Conservation (phyloP, 2,888 invertebrate genomes). For the Erannis defoliaria region DNA sequence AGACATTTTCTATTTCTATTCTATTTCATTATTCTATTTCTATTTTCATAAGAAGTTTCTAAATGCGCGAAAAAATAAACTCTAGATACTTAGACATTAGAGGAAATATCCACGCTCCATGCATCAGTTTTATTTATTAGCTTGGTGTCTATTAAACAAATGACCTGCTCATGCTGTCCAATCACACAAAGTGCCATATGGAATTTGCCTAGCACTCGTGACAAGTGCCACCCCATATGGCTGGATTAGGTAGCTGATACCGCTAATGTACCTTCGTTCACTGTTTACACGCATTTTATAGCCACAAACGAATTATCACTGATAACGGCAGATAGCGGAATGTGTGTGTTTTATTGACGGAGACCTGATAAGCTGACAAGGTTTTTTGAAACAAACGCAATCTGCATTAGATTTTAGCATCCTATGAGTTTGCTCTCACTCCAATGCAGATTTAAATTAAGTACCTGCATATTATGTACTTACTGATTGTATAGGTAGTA, state of each 20-base stretch:
- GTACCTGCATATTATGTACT: no score
- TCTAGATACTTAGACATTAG: no score
- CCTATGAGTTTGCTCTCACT: no score
- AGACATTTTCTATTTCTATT: no score
- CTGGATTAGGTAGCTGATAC: conserved; percentile 19
- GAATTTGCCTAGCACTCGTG: conserved; percentile 14
- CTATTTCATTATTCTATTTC: no score
- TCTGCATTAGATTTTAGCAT: neutral
- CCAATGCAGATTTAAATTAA: no score
- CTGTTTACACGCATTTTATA: conserved; percentile 14
- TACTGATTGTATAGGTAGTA: no score
- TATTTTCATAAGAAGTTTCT: no score
- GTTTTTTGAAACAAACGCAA: neutral
- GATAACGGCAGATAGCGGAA: conserved; percentile 8
- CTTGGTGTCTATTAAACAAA: neutral
- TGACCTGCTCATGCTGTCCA: neutral
- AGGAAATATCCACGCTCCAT: no score
- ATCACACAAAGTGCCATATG: conserved; percentile 1
- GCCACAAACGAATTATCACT: conserved; percentile 19
- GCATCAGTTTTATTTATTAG: neutral
- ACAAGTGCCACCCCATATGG: conserved; percentile 2
- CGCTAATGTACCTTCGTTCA: conserved; percentile 12
- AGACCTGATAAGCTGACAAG: conserved; percentile 1
- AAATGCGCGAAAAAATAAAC: no score
- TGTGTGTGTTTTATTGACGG: conserved; percentile 21